Conservation (phyloP, 2,888 invertebrate genomes). For the Eristalis tenax region DNA sequence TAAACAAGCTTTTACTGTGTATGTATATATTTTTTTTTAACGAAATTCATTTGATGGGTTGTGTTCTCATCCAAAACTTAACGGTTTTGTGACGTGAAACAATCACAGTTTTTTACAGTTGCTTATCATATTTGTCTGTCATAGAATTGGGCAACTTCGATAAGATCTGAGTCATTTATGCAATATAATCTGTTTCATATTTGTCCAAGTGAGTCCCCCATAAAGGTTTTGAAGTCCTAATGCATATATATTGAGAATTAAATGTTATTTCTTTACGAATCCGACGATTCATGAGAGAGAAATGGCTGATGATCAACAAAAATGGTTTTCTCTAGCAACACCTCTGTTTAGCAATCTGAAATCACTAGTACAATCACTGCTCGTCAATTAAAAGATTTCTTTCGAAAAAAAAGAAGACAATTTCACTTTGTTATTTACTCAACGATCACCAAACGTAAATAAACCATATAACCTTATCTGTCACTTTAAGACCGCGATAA, state of each 20-base stretch:
- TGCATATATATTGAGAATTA: neutral
- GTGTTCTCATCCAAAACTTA: no score
- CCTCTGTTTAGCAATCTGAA: neutral
- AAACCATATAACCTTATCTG: conserved; percentile 32
- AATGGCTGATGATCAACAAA: neutral
- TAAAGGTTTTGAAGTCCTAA: neutral
- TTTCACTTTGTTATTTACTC: neutral
- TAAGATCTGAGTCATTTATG: neutral
- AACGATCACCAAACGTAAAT: conserved; percentile 1
- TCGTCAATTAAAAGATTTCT: neutral
- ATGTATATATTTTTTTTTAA: no score
- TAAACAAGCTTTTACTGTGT: no score
- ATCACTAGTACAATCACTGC: no score
- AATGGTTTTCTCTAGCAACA: neutral
- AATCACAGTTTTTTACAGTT: no score
- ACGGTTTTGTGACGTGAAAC: no score
- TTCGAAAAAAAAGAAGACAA: neutral
- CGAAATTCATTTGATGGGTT: no score
- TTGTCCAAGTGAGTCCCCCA: neutral
- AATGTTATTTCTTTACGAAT: neutral
- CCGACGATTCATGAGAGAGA: neutral
- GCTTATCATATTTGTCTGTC: no score
- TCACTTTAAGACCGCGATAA: conserved; percentile 49
- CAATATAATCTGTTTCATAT: neutral
- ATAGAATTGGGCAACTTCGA: neutral